Conservation (phyloP, 1,140 invertebrate genomes). For the Dreissena polymorpha region DNA sequence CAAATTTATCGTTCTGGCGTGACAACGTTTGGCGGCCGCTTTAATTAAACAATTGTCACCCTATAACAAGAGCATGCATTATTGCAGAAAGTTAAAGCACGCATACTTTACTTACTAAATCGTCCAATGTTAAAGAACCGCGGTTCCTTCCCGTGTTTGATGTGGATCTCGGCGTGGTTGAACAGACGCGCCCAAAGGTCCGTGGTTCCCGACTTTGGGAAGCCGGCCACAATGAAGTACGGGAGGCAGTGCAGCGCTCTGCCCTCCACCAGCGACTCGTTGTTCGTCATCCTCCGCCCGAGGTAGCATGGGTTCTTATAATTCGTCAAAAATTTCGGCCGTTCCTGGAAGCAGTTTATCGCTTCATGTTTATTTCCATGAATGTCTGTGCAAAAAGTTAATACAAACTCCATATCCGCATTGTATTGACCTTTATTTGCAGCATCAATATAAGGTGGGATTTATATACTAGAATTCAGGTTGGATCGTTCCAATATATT, state of each 20-base stretch:
- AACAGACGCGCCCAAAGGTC: slow-evolving; percentile 57
- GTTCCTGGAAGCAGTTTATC: slow-evolving; percentile 17
- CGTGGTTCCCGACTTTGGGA: slow-evolving; percentile 61
- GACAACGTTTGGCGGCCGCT: too few relatives aligned
- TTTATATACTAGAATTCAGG: too few relatives aligned
- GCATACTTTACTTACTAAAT: slow-evolving; percentile 36
- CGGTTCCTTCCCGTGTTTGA: slow-evolving; percentile 52
- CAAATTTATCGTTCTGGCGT: too few relatives aligned
- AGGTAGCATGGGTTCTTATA: slow-evolving; percentile 61
- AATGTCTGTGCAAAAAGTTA: too few relatives aligned
- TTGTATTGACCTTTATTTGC: too few relatives aligned
- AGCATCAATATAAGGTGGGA: too few relatives aligned
- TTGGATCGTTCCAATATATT: too few relatives aligned
- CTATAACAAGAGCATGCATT: too few relatives aligned
- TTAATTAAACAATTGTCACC: too few relatives aligned
- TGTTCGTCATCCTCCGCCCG: slow-evolving; percentile 4
- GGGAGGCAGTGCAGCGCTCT: slow-evolving; percentile 56
- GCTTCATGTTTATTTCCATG: too few relatives aligned
- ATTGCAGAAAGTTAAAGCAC: not conserved
- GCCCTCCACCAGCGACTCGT: not conserved
- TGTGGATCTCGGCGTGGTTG: slow-evolving; percentile 51
- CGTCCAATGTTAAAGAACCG: slow-evolving; percentile 58
- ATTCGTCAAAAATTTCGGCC: slow-evolving; percentile 38
- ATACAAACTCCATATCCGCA: too few relatives aligned
- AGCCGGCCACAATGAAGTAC: slow-evolving; percentile 62